These are phyloP conservation scores for Cichladusa arquata DNA, from an alignment of 2,113 vertebrate species.

Conservation along the genomic window DNA sequence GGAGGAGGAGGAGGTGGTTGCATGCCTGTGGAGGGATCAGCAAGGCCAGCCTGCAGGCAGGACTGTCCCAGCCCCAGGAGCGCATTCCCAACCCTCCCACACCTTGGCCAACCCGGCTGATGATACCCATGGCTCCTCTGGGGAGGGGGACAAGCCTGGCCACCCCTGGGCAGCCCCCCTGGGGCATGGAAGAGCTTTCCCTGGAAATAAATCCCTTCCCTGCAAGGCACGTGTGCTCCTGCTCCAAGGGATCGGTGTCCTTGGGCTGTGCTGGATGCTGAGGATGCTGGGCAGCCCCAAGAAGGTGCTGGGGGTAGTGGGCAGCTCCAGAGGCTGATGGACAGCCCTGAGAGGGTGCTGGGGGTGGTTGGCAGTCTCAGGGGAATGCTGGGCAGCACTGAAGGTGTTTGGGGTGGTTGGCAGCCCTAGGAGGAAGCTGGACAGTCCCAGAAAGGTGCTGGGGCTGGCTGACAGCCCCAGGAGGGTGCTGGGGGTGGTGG, in stretches of 20 bases:
- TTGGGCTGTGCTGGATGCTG: not conserved
- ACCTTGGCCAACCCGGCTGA: not conserved
- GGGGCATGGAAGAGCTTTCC: not conserved
- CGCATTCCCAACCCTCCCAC: accelerated
- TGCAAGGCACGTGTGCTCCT: not conserved
- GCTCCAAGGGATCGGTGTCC: accelerated
- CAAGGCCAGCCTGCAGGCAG: not conserved
- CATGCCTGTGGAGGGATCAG: not conserved
- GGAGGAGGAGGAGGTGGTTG: not conserved
- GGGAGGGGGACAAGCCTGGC: not conserved
- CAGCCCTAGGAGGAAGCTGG: no score
- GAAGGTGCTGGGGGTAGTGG: not conserved
- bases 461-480: no score
- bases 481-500: not conserved
- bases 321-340: no score
- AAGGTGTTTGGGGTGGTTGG: not conserved
- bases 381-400: not conserved
- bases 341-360: not conserved
- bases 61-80: not conserved
- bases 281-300: not conserved
- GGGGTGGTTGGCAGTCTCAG: not conserved
- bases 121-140: not conserved
- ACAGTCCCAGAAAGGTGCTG: no score
- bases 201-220: not conserved
- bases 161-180: not conserved